These are phyloP conservation scores for Pipistrellus nathusii DNA, from an alignment of 2,797 vertebrate species.

Conservation along the genomic window DNA sequence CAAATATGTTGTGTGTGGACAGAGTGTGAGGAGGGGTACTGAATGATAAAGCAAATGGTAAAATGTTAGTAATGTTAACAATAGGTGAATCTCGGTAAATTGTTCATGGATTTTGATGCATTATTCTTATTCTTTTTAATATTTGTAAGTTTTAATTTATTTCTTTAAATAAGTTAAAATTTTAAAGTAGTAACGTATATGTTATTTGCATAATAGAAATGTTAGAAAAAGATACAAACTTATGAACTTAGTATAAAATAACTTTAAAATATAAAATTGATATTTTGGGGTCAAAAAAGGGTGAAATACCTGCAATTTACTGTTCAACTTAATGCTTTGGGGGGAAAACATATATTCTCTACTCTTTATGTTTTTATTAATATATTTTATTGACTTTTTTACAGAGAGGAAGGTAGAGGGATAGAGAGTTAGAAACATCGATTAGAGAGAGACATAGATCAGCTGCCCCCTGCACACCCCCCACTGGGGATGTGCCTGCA, in stretches of 20 bases:
- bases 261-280: background rate
- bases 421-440: too few species aligned
- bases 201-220: background rate
- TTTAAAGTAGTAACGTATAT: background rate
- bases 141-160: background rate
- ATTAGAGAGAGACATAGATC: too few species aligned
- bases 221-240: background rate
- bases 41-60: background rate
- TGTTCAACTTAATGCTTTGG: conserved; percentile 5
- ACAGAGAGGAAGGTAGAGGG: too few species aligned
- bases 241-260: background rate
- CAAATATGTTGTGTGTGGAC: background rate
- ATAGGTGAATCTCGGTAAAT: background rate
- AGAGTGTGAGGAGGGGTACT: background rate
- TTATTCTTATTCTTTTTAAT: background rate
- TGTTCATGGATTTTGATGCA: background rate
- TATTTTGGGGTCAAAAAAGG: background rate
- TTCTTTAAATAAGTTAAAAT: background rate
- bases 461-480: too few species aligned
- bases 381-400: too few species aligned
- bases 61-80: background rate
- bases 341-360: background rate
- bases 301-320: background rate
- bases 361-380: background rate
- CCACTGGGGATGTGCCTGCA: too few species aligned